Evolutionary conservation across 2,797 vertebrate species (phyloP), one percentile per base, ranked within the genome.

Genomic region (Myotis pilosus): DNA sequence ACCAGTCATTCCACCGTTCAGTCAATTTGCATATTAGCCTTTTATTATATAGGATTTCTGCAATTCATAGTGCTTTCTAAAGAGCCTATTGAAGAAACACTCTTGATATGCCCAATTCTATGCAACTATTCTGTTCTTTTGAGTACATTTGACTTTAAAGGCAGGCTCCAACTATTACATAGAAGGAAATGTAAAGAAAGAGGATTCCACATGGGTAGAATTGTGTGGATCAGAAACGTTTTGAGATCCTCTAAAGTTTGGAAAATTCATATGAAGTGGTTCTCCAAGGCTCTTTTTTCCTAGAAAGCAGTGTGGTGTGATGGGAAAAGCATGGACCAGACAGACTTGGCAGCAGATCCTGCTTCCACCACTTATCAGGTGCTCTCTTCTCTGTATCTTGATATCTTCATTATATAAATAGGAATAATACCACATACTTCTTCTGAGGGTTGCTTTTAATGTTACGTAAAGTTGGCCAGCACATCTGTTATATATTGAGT

Each of bases 61-160:
- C 28, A 75, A 64, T 92, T 90, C 57, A 13, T 79, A 64, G 69
- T 68, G 47, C 64, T 94, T 94, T 88, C 75, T 91, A 60, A 87
- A 87, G 79, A 95, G 23, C 76, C 22, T 79, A 0, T 83, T 94
- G 30, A 89, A 64, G 75, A 83, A 86, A 69, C 8, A 82, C 16
- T 89, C 15, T 64, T 75, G 16, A 57, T 93, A 66, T 64, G 23
- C 25, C 49, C 20, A 89, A 79, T 89, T 88, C 51, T 88, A 6
- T 41, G 55, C 15, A 85, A n/a, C n/a, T 66, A 4, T 64, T 28
- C 30, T 94, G 20, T 84, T 85, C 81, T 87, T 92, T 93, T 82
- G 25, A 91, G 68, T 84, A 86, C 22, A 72, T 85, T 60, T 76
- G 20, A 92, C 41, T 88, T 95, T 60, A 74, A 88, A 84, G 68